These are phyloP conservation scores for Xestobium rufovillosum DNA, from an alignment of 2,888 invertebrate species.

Conservation along the genomic window DNA sequence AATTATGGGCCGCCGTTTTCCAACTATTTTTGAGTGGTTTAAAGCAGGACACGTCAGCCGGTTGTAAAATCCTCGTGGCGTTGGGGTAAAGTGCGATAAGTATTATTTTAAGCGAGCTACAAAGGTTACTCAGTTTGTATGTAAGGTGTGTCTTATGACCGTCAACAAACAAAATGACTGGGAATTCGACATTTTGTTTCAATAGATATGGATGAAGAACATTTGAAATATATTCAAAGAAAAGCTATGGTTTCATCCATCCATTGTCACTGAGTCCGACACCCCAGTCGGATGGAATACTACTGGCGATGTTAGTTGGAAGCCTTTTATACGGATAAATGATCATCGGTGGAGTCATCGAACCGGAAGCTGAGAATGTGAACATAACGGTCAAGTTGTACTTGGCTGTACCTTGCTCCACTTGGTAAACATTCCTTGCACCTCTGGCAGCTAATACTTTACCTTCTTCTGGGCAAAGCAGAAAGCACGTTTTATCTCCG, in stretches of 20 bases:
- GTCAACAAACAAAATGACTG: too few relatives aligned
- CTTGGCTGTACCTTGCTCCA: constrained; percentile 30
- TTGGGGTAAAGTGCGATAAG: constrained; percentile 25
- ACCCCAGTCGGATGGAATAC: constrained; percentile 36
- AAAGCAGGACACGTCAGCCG: constrained; percentile 25
- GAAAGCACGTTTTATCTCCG: constrained; percentile 34
- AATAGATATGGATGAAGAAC: constrained; percentile 34
- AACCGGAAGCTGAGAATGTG: constrained; percentile 32
- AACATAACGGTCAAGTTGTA: constrained; percentile 33
- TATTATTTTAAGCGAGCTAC: constrained; percentile 18
- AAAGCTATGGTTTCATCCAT: constrained; percentile 40
- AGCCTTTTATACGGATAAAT: constrained; percentile 35
- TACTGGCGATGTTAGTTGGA: constrained; percentile 30
- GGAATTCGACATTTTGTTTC: constrained; percentile 25
- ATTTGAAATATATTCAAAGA: too few relatives aligned
- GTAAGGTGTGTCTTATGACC: constrained; percentile 23
- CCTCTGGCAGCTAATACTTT: constrained; percentile 24
- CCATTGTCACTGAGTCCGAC: constrained; percentile 36
- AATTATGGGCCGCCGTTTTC: constrained; percentile 27
- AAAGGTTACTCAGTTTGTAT: constrained; percentile 18
- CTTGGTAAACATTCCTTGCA: constrained; percentile 28
- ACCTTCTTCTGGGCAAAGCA: constrained; percentile 30
- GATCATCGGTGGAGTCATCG: constrained; percentile 33
- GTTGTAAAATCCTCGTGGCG: constrained; percentile 26
- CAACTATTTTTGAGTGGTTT: constrained; percentile 22